Evolutionary conservation across 2,113 vertebrate genomes (phyloP), one percentile per base, ranked within the genome.

Genomic region (Melanostigma gelatinosum): DNA sequence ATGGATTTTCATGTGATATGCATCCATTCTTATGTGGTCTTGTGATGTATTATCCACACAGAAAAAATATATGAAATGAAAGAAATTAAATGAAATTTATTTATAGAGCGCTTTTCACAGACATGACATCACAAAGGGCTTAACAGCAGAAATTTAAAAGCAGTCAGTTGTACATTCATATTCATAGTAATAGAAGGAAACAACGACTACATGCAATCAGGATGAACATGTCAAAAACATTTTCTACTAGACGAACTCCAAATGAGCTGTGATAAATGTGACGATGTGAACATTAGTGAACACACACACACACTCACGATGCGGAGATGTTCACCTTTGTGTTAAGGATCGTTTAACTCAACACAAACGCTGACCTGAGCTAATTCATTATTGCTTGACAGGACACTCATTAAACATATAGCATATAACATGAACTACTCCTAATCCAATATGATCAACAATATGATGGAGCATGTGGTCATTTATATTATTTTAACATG

Each of bases 221-320:
- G 20, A 52, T 52, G 18, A 52, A 52, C 50, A 22, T 52, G 18
- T 52, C 50, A 52, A 9, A 22, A 22, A 22, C 15, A 48, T 48
- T 48, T 48, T 48, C 46, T 18, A 48, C 20, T 52, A 50, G 48
- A 50, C 7, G 11, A 22, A 50, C 48, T 50, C 7, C 48, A 22
- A 36, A 50, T 48, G 57, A 63, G 22, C 60, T 34, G 42, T 20
- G 44, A n/a, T 27, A 38, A 62, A 48, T 8, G 34, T 24, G 24
- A 24, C 24, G 24, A 24, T 24, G 24, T 72, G 32, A 36, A n/a
- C 46, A 66, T 24, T 16, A 54, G 62, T 13, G 34, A 42, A 12
- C 60, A 36, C 58, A 52, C 71, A 73, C 29, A 34, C 72, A 63
- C 55, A 73, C 68, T 29, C 52, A 72, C 36, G 44, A 32, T 69